Percentiles rank a stretch among this genome's conserved stretches.
These are phyloP conservation scores for Trogon melanurus DNA, from an alignment of 2,113 vertebrate species.

Conservation along the genomic window DNA sequence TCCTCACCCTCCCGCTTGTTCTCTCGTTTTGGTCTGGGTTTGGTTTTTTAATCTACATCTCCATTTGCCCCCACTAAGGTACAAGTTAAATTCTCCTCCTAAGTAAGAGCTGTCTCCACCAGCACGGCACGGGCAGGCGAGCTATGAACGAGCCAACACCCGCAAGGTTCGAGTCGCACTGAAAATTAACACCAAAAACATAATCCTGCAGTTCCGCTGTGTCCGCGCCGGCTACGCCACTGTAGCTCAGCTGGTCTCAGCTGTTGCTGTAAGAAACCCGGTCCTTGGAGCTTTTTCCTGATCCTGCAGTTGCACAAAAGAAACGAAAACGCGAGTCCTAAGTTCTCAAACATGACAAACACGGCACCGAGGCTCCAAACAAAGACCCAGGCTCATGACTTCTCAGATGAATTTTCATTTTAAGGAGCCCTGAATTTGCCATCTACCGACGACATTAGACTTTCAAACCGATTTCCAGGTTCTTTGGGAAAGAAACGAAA, in stretches of 20 bases:
- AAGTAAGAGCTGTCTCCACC: background rate
- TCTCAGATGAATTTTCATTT: background rate
- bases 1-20: background rate
- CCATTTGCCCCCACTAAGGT: background rate
- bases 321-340: rapidly evolving
- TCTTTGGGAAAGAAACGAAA: background rate
- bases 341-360: background rate
- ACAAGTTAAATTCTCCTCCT: too few species aligned
- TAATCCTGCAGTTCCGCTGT: too few species aligned
- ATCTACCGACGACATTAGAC: background rate
- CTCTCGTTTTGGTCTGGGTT: too few species aligned
- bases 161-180: background rate
- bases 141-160: background rate
- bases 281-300: background rate
- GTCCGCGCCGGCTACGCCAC: background rate
- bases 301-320: background rate
- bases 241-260: too few species aligned
- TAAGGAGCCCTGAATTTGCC: background rate
- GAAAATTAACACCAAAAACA: too few species aligned
- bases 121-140: rapidly evolving
- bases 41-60: background rate
- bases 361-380: background rate
- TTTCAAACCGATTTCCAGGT: background rate
- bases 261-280: background rate
- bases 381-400: background rate